phyloP scores from a whole-genome alignment of 2,113 vertebrate species.

The Etheostoma cragini region DNA sequence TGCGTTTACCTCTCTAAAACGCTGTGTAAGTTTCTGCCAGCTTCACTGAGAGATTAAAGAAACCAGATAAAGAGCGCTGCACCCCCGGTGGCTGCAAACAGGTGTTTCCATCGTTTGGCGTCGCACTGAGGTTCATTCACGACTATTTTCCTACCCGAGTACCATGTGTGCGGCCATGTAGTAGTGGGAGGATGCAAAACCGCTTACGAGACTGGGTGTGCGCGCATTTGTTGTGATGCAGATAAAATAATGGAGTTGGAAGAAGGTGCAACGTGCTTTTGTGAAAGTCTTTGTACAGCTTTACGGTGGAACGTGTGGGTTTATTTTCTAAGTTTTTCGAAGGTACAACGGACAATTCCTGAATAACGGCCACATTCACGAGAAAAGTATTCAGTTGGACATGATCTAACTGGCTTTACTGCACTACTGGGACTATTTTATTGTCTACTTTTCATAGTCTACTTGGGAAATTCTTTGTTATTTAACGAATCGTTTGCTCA shows the following conservation, averaged over 20 bases:
- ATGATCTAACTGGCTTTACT: conserved; percentile 45
- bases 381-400: conserved; percentile 33
- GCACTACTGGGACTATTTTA: conserved; percentile 36
- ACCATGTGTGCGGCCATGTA: conserved; percentile 55
- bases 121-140: conserved; percentile 52
- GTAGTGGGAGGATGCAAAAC: conserved; percentile 49
- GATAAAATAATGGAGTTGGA: conserved; percentile 56
- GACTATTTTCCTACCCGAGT: conserved; percentile 3
- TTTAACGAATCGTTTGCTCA: conserved; percentile 29
- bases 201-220: conserved; percentile 17
- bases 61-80: conserved; percentile 30
- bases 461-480: conserved; percentile 20
- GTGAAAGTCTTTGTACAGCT: conserved; percentile 41
- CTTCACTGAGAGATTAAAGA: conserved; percentile 16
- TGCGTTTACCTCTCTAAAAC: conserved; percentile 15
- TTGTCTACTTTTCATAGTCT: background rate
- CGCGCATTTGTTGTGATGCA: conserved; percentile 42
- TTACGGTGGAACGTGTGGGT: conserved; percentile 45
- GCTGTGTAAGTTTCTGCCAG: background rate
- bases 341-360: conserved; percentile 47
- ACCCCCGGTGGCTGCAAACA: conserved; percentile 74
- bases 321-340: conserved; percentile 45
- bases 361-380: conserved; percentile 37
- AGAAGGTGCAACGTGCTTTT: conserved; percentile 41
- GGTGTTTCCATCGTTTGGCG: conserved; percentile 76